Conservation (phyloP, 35 echinoderm and acorn worm genomes). For the Holothuria glaberrima region DNA sequence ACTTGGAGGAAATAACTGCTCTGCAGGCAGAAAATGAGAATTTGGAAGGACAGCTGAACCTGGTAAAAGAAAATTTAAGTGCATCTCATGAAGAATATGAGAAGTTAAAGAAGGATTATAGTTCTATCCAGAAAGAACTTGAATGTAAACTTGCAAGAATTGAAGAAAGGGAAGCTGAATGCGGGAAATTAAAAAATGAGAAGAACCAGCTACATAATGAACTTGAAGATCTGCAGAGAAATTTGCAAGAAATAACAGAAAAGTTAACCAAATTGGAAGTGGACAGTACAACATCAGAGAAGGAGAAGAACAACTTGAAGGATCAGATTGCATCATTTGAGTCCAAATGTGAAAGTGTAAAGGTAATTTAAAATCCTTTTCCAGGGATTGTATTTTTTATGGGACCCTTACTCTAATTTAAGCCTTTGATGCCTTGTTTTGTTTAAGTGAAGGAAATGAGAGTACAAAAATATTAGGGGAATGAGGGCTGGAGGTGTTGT, state of each 20-base stretch:
- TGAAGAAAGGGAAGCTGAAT: slow-evolving; percentile 6
- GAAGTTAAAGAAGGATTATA: slow-evolving; percentile 28
- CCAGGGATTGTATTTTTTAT: too few relatives aligned
- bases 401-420: too few relatives aligned
- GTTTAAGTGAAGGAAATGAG: too few relatives aligned
- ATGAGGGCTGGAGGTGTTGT: too few relatives aligned
- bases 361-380: not conserved
- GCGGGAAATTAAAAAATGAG: not conserved
- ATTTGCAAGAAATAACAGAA: not conserved
- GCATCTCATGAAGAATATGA: not conserved
- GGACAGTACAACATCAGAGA: not conserved
- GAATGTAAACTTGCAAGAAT: not conserved
- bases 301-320: slow-evolving; percentile 49
- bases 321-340: not conserved
- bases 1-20: slow-evolving; percentile 57
- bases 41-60: slow-evolving; percentile 34
- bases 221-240: not conserved
- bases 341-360: not conserved
- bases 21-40: slow-evolving; percentile 54
- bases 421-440: too few relatives aligned
- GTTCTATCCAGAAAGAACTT: not conserved
- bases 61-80: not conserved
- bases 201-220: not conserved
- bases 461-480: too few relatives aligned
- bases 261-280: slow-evolving; percentile 13